phyloP scores from a whole-genome alignment of 2,113 vertebrate genomes.

The Ginglymostoma cirratum region DNA sequence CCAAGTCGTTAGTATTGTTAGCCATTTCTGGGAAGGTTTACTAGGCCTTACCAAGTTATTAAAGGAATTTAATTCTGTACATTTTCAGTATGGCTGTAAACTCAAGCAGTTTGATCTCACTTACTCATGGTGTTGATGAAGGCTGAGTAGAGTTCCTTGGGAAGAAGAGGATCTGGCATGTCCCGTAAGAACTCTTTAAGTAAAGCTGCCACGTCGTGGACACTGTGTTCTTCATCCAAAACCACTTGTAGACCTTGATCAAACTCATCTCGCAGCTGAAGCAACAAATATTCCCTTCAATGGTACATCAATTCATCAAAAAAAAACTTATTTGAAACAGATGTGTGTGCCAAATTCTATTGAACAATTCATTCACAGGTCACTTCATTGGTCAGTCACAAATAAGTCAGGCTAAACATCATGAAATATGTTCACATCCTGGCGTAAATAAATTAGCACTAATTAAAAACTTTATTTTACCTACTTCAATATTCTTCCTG shows the following conservation, averaged over 20 bases:
- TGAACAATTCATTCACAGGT: too few species aligned
- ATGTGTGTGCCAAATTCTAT: not conserved
- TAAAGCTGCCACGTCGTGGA: constrained; percentile 81
- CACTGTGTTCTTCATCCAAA: constrained; percentile 73
- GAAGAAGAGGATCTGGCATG: constrained; percentile 76
- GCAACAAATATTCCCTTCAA: not conserved
- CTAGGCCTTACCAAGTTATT: too few species aligned
- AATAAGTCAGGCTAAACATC: not conserved
- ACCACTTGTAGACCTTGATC: constrained; percentile 58
- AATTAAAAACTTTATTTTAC: not conserved
- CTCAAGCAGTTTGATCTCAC: constrained; percentile 27
- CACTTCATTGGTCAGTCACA: not conserved
- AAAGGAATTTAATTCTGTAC: not conserved
- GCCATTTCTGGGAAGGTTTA: too few species aligned
- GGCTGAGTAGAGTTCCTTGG: constrained; percentile 73
- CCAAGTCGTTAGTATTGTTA: too few species aligned
- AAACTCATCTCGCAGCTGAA: constrained; percentile 65
- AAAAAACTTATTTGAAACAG: not conserved
- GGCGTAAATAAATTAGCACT: not conserved
- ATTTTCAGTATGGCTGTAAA: not conserved
- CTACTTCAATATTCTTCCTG: not conserved
- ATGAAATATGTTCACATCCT: not conserved
- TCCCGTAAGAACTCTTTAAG: constrained; percentile 84
- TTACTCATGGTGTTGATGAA: constrained; percentile 81
- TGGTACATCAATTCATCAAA: not conserved